A percentile compares a stretch with the other conserved stretches of the same genome.
Evolutionary conservation across 2,888 invertebrate species (phyloP).

Genomic region (Tyria jacobaeae): DNA sequence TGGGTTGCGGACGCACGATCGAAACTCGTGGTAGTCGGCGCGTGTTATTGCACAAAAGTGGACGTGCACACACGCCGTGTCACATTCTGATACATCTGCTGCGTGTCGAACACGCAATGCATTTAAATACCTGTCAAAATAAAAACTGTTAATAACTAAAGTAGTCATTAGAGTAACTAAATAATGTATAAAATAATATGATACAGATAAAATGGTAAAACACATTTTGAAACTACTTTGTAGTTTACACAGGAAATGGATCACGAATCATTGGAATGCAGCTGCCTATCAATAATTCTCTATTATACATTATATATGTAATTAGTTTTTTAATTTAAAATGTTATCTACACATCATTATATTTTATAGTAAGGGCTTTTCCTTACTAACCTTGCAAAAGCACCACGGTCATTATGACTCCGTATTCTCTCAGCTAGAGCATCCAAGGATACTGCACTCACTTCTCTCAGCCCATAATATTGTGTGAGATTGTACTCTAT

Average conservation of each 20-base stretch:
- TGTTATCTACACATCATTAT: too few relatives aligned
- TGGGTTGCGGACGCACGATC: constrained; percentile 92
- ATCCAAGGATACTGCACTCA: constrained; percentile 92
- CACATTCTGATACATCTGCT: constrained; percentile 85
- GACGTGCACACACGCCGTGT: constrained; percentile 91
- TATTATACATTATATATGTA: constrained; percentile 5
- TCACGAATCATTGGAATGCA: constrained; percentile 17
- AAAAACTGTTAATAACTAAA: not conserved
- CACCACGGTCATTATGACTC: constrained; percentile 88
- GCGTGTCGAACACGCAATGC: constrained; percentile 91
- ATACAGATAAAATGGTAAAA: not conserved
- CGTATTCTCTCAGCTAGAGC: constrained; percentile 93
- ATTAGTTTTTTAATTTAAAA: not conserved
- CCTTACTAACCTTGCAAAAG: constrained; percentile 91
- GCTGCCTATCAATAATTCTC: constrained; percentile 22
- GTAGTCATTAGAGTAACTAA: too few relatives aligned
- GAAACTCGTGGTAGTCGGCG: constrained; percentile 93
- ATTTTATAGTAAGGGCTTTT: too few relatives aligned
- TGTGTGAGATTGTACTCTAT: constrained; percentile 94
- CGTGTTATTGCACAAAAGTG: constrained; percentile 96
- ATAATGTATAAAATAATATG: not conserved
- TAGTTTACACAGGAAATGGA: constrained; percentile 12
- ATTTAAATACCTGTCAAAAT: constrained; percentile 88
- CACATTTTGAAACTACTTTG: not conserved
- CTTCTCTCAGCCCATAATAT: constrained; percentile 93